These are phyloP conservation scores for Caenorhabditis doughertyi DNA, from an alignment of 2,888 invertebrate species.

Conservation along the genomic window DNA sequence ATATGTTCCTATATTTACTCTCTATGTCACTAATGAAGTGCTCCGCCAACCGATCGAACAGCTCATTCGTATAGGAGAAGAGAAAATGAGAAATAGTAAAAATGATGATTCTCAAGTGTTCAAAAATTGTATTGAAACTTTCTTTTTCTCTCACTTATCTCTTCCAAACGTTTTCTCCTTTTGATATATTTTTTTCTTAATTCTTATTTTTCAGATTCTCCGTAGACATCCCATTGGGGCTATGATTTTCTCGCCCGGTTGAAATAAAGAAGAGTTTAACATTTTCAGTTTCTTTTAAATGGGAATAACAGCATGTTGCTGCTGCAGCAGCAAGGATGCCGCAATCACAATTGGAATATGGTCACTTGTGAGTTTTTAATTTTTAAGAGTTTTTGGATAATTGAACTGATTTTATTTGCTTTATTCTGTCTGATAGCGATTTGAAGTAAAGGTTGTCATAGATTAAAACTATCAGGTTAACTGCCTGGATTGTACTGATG, in stretches of 20 bases:
- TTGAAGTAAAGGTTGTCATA: neutral
- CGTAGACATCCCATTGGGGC: slow-evolving; percentile 15
- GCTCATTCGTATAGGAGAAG: neutral
- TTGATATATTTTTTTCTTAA: neutral
- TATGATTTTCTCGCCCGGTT: slow-evolving; percentile 61
- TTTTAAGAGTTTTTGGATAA: slow-evolving; percentile 2
- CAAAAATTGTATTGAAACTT: slow-evolving; percentile 7
- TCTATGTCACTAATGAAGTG: slow-evolving; percentile 40
- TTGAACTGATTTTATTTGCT: neutral
- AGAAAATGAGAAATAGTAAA: neutral
- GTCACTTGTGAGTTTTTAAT: slow-evolving; percentile 78
- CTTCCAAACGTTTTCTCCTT: neutral
- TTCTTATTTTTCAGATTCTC: neutral
- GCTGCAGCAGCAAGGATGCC: slow-evolving; percentile 82
- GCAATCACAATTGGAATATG: slow-evolving; percentile 82
- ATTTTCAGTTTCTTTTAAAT: slow-evolving; percentile 42
- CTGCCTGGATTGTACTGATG: too few relatives aligned
- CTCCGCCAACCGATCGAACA: slow-evolving; percentile 15
- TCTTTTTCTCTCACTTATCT: slow-evolving; percentile 5
- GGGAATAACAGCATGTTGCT: slow-evolving; percentile 81
- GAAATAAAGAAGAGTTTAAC: slow-evolving; percentile 17
- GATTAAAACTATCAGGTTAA: too few relatives aligned
- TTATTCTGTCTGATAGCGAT: neutral
- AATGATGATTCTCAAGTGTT: slow-evolving; percentile 14
- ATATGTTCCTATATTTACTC: slow-evolving; percentile 19